Percentiles rank a stretch among this genome's conserved stretches.
These are phyloP conservation scores for Enoplosus armatus DNA, from an alignment of 2,797 vertebrate genomes.

Conservation along the genomic window DNA sequence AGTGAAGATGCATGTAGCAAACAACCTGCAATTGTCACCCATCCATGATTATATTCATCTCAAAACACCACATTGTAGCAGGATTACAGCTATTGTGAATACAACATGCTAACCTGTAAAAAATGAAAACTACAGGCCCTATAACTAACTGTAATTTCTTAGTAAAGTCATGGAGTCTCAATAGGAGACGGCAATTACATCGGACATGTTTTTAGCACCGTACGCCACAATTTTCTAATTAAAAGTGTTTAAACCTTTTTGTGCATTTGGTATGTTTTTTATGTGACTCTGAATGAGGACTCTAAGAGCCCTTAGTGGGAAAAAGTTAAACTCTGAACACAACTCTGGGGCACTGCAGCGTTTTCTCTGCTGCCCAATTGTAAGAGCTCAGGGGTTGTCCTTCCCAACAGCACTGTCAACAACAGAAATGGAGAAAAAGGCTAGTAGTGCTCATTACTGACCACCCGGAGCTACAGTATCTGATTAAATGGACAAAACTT, in stretches of 20 bases:
- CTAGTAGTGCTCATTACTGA: slow-evolving; percentile 44
- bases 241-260: not conserved
- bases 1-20: slow-evolving; percentile 90
- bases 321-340: slow-evolving; percentile 34
- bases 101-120: not conserved
- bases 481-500: slow-evolving; percentile 47
- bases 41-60: slow-evolving; percentile 74
- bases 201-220: not conserved
- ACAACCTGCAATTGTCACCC: slow-evolving; percentile 89
- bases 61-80: not conserved
- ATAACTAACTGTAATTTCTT: not conserved
- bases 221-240: not conserved
- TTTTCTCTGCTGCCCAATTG: slow-evolving; percentile 39
- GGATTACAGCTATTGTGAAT: not conserved
- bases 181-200: not conserved
- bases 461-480: slow-evolving; percentile 41
- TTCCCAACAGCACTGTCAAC: slow-evolving; percentile 43
- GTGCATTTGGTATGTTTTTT: not conserved
- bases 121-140: not conserved
- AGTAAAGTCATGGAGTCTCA: not conserved
- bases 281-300: slow-evolving; percentile 5
- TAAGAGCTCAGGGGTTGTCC: slow-evolving; percentile 29
- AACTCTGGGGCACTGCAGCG: slow-evolving; percentile 34
- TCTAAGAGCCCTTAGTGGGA: slow-evolving; percentile 8
- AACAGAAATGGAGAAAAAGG: slow-evolving; percentile 32